phyloP scores from a whole-genome alignment of 2,113 vertebrate genomes.

The Suricata suricatta region DNA sequence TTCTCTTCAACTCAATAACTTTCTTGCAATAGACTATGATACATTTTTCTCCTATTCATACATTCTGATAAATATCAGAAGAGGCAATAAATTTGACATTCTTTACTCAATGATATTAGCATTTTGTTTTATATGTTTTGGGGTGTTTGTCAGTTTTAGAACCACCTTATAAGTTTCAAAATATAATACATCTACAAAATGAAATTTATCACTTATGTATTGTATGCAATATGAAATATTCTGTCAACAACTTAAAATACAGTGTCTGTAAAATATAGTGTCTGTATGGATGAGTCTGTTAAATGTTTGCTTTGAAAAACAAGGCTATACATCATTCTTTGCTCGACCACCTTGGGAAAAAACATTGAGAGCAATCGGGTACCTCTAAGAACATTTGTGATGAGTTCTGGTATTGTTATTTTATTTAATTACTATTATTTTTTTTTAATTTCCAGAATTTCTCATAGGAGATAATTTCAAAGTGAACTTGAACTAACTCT shows the following conservation, averaged over 20 bases:
- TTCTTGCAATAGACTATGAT: neutral
- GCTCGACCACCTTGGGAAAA: neutral
- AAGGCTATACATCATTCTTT: neutral
- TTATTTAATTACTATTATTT: neutral
- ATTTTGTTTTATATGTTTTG: slow-evolving; percentile 36
- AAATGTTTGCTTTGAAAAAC: slow-evolving; percentile 9
- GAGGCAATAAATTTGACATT: neutral
- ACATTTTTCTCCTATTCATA: slow-evolving; percentile 39
- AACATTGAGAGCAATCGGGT: neutral
- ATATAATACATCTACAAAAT: slow-evolving; percentile 34
- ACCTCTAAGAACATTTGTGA: neutral
- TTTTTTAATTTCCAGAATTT: neutral
- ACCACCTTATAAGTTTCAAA: slow-evolving; percentile 28
- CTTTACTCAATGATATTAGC: slow-evolving; percentile 18
- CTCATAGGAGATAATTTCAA: neutral
- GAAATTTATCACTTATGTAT: slow-evolving; percentile 6
- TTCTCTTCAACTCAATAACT: slow-evolving; percentile 15
- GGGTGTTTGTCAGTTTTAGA: neutral
- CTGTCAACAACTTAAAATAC: slow-evolving; percentile 4
- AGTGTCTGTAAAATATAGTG: neutral
- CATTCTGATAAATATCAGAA: slow-evolving; percentile 25
- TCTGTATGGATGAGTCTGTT: neutral
- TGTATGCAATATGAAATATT: neutral
- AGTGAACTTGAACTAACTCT: neutral
- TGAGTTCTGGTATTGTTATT: neutral